Conservation (phyloP, 2,797 vertebrate genomes). For the Macropus fuliginosus region DNA sequence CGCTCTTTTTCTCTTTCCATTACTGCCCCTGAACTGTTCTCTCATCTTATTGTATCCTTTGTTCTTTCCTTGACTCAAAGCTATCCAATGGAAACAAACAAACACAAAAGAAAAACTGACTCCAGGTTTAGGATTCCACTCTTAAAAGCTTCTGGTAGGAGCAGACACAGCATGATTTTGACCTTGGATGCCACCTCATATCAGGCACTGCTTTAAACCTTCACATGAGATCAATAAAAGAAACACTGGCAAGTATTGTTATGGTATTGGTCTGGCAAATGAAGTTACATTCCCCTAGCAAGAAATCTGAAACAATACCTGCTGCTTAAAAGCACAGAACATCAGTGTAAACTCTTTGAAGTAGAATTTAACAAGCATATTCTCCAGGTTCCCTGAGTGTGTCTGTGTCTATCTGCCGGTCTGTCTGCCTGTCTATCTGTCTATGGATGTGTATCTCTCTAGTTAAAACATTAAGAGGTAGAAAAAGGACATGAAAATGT, state of each 20-base stretch:
- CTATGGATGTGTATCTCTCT: background rate
- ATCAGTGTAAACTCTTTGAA: background rate
- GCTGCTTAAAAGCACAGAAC: constrained; percentile 38
- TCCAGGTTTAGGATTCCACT: constrained; percentile 32
- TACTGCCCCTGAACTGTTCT: background rate
- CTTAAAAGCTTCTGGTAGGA: constrained; percentile 32
- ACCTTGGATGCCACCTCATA: constrained; percentile 36
- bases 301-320: constrained; percentile 44
- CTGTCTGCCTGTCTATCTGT: background rate
- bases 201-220: constrained; percentile 44
- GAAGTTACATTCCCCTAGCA: constrained; percentile 30
- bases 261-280: constrained; percentile 43
- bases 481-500: constrained; percentile 47
- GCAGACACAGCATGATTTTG: constrained; percentile 25
- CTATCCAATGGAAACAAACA: background rate
- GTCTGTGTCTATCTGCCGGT: background rate
- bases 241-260: constrained; percentile 1
- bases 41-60: constrained; percentile 49
- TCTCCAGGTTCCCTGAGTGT: constrained; percentile 23
- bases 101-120: background rate
- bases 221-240: constrained; percentile 33
- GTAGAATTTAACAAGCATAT: constrained; percentile 45
- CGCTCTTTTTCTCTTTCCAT: background rate
- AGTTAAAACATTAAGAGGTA: constrained; percentile 38
- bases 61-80: constrained; percentile 55